Conservation (phyloP, 2,797 vertebrate species). For the Poeciliopsis gracilis region DNA sequence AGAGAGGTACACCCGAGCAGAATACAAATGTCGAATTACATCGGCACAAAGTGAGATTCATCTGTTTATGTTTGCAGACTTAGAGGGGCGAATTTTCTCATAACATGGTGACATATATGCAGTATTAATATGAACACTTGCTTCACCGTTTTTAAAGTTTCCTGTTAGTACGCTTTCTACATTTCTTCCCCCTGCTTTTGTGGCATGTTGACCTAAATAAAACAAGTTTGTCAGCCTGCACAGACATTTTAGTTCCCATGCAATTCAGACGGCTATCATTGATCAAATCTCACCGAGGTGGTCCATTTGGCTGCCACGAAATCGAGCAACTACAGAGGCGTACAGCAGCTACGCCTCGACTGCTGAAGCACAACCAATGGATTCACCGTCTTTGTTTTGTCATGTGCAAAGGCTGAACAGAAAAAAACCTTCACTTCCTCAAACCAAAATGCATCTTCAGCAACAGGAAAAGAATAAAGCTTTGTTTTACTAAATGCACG, state of each 20-base stretch:
- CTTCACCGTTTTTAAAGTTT: conserved; percentile 35
- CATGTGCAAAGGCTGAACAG: conserved; percentile 13
- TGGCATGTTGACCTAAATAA: conserved; percentile 38
- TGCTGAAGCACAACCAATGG: not conserved
- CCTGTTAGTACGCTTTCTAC: conserved; percentile 31
- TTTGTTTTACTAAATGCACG: conserved; percentile 36
- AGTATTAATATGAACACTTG: conserved; percentile 4
- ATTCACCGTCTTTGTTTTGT: conserved; percentile 1
- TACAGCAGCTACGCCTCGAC: not conserved
- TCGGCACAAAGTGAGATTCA: not conserved
- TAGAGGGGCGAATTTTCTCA: not conserved
- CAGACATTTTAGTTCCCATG: not conserved
- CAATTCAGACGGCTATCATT: not conserved
- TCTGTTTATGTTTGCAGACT: not conserved
- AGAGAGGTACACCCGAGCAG: not conserved
- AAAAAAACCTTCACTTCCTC: conserved; percentile 26
- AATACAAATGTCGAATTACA: conserved; percentile 4
- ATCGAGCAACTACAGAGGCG: not conserved
- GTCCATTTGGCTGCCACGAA: not conserved
- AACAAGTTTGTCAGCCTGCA: conserved; percentile 14
- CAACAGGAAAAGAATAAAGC: conserved; percentile 21
- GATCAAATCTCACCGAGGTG: not conserved
- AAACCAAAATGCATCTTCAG: conserved; percentile 24
- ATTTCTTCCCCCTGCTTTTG: conserved; percentile 6
- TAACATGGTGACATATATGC: not conserved